Evolutionary conservation across 2,888 invertebrate species (phyloP).

Genomic region (Ferdinandea cuprea): DNA sequence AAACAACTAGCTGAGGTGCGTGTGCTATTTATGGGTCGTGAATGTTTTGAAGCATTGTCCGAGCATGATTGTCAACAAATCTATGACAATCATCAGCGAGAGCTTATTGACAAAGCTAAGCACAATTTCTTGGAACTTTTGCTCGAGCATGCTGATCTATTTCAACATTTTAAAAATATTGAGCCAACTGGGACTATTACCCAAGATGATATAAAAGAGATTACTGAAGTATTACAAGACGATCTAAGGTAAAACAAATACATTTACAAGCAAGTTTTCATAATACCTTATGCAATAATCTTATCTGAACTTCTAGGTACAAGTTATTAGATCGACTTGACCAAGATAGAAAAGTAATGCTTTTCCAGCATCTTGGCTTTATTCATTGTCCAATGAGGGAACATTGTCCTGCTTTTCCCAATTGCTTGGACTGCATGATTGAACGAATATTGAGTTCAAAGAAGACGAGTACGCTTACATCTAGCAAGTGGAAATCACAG

Average conservation of each 20-base stretch:
- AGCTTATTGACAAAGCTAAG: slow-evolving; percentile 94
- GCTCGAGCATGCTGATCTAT: slow-evolving; percentile 95
- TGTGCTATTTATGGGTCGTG: slow-evolving; percentile 95
- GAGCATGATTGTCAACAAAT: slow-evolving; percentile 96
- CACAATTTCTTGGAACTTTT: slow-evolving; percentile 96
- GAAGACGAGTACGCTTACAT: slow-evolving; percentile 85
- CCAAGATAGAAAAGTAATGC: slow-evolving; percentile 96
- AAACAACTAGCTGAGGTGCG: slow-evolving; percentile 95
- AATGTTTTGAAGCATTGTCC: slow-evolving; percentile 95
- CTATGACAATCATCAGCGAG: slow-evolving; percentile 96
- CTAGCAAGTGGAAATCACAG: slow-evolving; percentile 79
- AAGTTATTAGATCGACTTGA: slow-evolving; percentile 96
- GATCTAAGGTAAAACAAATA: slow-evolving; percentile 89
- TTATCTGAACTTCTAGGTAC: slow-evolving; percentile 86
- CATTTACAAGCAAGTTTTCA: neutral
- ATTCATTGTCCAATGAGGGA: slow-evolving; percentile 97
- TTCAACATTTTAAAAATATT: slow-evolving; percentile 95
- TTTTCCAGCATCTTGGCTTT: slow-evolving; percentile 97
- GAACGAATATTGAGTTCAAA: slow-evolving; percentile 87
- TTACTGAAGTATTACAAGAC: slow-evolving; percentile 94
- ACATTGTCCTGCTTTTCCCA: slow-evolving; percentile 95
- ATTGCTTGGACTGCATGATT: slow-evolving; percentile 91
- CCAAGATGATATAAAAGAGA: slow-evolving; percentile 96
- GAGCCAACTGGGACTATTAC: slow-evolving; percentile 95
- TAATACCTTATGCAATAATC: neutral